Conservation (phyloP, 2,797 vertebrate species). For the Mergus octosetaceus region DNA sequence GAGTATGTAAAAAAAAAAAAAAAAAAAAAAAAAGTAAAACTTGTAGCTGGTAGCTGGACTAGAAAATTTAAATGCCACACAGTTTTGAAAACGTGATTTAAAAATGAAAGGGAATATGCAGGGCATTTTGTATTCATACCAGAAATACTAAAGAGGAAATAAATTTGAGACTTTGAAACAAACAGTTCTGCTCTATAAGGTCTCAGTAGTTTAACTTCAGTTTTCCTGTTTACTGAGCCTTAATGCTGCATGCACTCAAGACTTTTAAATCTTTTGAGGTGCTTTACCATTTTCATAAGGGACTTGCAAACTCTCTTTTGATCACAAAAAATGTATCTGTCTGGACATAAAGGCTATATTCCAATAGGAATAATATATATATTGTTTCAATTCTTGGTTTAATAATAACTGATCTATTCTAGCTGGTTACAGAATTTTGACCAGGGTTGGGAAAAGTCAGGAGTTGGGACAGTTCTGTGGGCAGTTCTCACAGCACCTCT, state of each 20-base stretch:
- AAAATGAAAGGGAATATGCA: neutral
- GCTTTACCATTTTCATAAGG: neutral
- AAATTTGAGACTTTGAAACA: neutral
- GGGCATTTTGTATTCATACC: neutral
- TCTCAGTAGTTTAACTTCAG: neutral
- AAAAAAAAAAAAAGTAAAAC: neutral
- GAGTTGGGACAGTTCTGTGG: constrained; percentile 30
- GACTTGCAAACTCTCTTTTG: neutral
- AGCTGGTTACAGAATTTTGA: constrained; percentile 51
- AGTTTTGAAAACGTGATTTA: neutral
- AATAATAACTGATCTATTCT: neutral
- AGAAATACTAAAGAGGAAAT: neutral
- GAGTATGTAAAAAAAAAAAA: neutral
- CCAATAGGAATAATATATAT: neutral
- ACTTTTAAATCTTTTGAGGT: neutral
- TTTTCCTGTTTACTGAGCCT: neutral
- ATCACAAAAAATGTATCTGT: neutral
- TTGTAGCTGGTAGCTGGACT: neutral
- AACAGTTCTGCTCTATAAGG: neutral
- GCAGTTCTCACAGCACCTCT: constrained; percentile 42
- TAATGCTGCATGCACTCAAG: neutral
- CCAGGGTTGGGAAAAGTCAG: constrained; percentile 30
- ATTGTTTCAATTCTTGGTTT: neutral
- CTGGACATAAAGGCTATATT: neutral
- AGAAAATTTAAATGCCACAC: neutral